phyloP scores from a whole-genome alignment of 2,888 invertebrate species.

The Clusia tigrina region DNA sequence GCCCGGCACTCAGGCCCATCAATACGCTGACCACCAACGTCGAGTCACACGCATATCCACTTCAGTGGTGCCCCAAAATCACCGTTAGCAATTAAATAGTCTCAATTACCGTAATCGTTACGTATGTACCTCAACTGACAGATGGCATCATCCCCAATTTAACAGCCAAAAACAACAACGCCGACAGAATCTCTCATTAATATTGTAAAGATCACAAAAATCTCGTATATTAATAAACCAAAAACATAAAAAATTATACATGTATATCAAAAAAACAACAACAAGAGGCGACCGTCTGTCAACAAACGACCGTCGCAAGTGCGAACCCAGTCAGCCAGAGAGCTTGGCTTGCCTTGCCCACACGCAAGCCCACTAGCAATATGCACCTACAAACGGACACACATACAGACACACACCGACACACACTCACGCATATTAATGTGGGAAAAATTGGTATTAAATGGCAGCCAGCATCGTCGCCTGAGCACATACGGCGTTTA shows the following conservation, averaged over 20 bases:
- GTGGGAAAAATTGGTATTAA: neutral
- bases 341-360: too few relatives aligned
- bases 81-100: conserved; percentile 49
- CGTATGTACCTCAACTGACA: neutral
- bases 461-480: neutral
- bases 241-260: too few relatives aligned
- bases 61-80: conserved; percentile 21
- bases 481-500: neutral
- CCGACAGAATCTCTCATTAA: too few relatives aligned
- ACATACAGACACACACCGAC: too few relatives aligned
- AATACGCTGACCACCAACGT: conserved; percentile 30
- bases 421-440: neutral
- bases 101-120: conserved; percentile 46
- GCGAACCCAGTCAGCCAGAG: too few relatives aligned
- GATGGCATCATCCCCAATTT: conserved; percentile 12
- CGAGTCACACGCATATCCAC: conserved; percentile 48
- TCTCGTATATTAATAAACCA: too few relatives aligned
- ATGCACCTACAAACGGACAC: too few relatives aligned
- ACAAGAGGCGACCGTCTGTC: too few relatives aligned
- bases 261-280: conserved; percentile 1
- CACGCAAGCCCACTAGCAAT: too few relatives aligned
- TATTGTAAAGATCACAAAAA: too few relatives aligned
- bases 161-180: neutral
- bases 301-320: too few relatives aligned
- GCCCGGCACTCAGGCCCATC: too few relatives aligned